Evolutionary conservation across 2,888 invertebrate genomes (phyloP).

Genomic region (Sarcophaga carnaria): DNA sequence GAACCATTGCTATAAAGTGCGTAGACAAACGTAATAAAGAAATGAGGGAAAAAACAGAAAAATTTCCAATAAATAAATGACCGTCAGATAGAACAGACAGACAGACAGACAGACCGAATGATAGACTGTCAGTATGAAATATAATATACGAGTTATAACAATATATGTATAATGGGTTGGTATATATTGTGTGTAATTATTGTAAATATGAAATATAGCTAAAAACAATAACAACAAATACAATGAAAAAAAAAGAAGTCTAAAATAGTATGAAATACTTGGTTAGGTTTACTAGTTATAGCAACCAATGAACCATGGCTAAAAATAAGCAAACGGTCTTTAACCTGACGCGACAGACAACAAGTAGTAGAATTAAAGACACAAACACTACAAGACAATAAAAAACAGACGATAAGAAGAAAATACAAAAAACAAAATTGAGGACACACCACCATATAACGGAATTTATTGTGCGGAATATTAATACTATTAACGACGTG

Average conservation of each 20-base stretch:
- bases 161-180: neutral
- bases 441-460: conserved; percentile 31
- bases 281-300: conserved; percentile 27
- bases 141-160: neutral
- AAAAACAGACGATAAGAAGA: neutral
- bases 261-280: neutral
- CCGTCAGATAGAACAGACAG: neutral
- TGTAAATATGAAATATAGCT: conserved; percentile 29
- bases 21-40: neutral
- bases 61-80: neutral
- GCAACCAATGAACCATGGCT: conserved; percentile 36
- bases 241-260: too few species aligned
- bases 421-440: conserved; percentile 3
- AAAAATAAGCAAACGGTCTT: conserved; percentile 65
- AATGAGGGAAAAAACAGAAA: neutral
- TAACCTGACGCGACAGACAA: conserved; percentile 66
- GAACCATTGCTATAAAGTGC: neutral
- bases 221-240: neutral
- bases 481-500: conserved; percentile 17
- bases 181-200: conserved; percentile 32
- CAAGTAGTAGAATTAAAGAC: conserved; percentile 30
- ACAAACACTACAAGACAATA: neutral
- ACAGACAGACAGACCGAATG: neutral
- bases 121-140: neutral
- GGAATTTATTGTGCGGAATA: conserved; percentile 37